Evolutionary conservation across 2,113 vertebrate species (phyloP), one percentile per base, ranked within the genome.

Genomic region (Xiphophorus hellerii): DNA sequence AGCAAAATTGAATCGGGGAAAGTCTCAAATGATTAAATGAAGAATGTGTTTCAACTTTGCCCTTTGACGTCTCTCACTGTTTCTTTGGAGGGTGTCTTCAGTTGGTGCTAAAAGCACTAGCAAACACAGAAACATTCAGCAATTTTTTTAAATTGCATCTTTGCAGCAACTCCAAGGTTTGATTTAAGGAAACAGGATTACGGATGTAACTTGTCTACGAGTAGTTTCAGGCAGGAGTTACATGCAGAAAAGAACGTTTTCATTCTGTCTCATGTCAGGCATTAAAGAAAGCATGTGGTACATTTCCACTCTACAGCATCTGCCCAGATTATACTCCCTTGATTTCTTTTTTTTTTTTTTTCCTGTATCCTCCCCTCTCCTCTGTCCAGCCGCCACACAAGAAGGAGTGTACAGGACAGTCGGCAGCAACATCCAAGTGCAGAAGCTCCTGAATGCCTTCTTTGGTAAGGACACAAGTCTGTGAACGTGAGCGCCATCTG

Each of bases 391-490:
- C 39, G 90, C 96, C 82, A 93, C 94, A 54, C 95, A 97, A 1
- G 97, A 99, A 88, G 97, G 98, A 1, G 88, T 99, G 69, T 99
- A 99, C 93, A 92, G 97, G 74, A 99, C 97, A 0, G 98, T 99
- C 81, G 98, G 98, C 89, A 99, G 98, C 94, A 99, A 98, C 77
- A 97, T 98, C 79, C 97, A 99, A 95, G 98, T 99, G 90, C 97
- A 99, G 93, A 98, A 97, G 92, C 92, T 99, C 82, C 90, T 99
- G 90, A 98, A 97, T 78, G 87, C 96, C 68, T 99, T 97, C 94
- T 99, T 99, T 92, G 96, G 98, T 99, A 96, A 97, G 88, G 28
- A 84, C 87, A 71, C 79, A 39, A 62, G 62, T 62, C 78, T 25
- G 51, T 74, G 48, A 90, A 85, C 60, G 73, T 77, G 28, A 35